Conservation (phyloP, 2,888 invertebrate species). For the Clepsis dumicolana region DNA sequence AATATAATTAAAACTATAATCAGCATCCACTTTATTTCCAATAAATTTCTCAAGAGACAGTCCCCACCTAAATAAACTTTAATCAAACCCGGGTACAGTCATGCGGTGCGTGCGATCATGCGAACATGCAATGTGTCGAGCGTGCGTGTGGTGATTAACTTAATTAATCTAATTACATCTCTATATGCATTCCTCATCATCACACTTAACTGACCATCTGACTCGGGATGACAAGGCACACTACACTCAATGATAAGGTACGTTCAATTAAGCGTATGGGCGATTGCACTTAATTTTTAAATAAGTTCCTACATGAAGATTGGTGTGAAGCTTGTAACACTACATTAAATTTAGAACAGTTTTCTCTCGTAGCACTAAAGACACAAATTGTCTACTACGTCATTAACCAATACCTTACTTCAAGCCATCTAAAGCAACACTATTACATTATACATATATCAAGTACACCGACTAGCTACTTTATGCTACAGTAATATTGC, state of each 20-base stretch:
- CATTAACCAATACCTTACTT: not conserved
- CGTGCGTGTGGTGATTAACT: constrained; percentile 23
- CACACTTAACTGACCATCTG: not conserved
- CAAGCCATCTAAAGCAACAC: constrained; percentile 16
- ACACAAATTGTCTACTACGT: not conserved
- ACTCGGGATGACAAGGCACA: not conserved
- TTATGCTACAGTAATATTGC: constrained; percentile 8
- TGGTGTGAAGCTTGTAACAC: not conserved
- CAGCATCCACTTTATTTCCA: not conserved
- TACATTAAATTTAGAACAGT: not conserved
- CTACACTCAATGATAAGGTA: too few species aligned
- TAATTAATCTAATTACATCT: not conserved
- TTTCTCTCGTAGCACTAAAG: not conserved
- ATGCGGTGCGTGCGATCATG: constrained; percentile 28
- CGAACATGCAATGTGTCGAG: constrained; percentile 33
- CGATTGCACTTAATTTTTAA: not conserved
- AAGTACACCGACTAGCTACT: constrained; percentile 19
- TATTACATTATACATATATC: too few species aligned
- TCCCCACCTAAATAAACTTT: not conserved
- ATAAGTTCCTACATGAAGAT: not conserved
- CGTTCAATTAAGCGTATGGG: not conserved
- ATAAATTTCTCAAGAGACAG: not conserved
- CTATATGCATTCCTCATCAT: not conserved
- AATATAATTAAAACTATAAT: too few species aligned
- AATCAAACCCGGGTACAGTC: not conserved